A percentile compares a stretch with the other conserved stretches of the same genome.
Conservation (phyloP, 2,797 vertebrate genomes). For the Oryzias dopingdopingensis region DNA sequence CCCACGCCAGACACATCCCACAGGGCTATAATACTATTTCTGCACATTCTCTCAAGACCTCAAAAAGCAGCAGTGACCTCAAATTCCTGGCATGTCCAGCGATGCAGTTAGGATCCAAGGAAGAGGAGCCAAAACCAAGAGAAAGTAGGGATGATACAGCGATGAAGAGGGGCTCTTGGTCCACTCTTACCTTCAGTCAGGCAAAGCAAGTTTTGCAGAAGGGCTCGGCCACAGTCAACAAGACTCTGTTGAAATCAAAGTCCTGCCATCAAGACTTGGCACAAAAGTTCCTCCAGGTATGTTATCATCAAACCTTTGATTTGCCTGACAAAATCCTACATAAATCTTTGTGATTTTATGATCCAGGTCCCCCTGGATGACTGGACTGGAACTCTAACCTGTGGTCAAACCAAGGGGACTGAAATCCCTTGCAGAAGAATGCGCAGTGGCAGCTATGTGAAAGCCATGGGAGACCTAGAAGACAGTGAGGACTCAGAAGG, state of each 20-base stretch:
- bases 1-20: constrained; percentile 85
- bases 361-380: constrained; percentile 93
- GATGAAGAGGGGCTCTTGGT: constrained; percentile 96
- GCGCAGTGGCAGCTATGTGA: constrained; percentile 98
- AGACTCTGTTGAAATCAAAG: constrained; percentile 93
- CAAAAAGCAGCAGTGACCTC: constrained; percentile 96
- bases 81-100: constrained; percentile 78
- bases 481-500: constrained; percentile 96
- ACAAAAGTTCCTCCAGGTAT: constrained; percentile 96
- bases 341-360: constrained; percentile 3
- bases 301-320: constrained; percentile 48
- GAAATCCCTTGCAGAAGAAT: constrained; percentile 97
- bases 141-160: constrained; percentile 82
- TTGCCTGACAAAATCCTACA: constrained; percentile 7
- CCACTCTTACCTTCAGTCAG: constrained; percentile 93
- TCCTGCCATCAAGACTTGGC: constrained; percentile 95
- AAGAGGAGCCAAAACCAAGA: constrained; percentile 73
- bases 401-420: constrained; percentile 71
- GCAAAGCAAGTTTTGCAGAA: constrained; percentile 96
- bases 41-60: constrained; percentile 91
- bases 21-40: constrained; percentile 97
- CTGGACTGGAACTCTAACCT: constrained; percentile 87
- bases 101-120: constrained; percentile 72
- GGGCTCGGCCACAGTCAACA: constrained; percentile 93
- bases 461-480: constrained; percentile 94